These are phyloP conservation scores for Dendrocopos noguchii DNA, from an alignment of 2,113 vertebrate genomes.

Conservation along the genomic window DNA sequence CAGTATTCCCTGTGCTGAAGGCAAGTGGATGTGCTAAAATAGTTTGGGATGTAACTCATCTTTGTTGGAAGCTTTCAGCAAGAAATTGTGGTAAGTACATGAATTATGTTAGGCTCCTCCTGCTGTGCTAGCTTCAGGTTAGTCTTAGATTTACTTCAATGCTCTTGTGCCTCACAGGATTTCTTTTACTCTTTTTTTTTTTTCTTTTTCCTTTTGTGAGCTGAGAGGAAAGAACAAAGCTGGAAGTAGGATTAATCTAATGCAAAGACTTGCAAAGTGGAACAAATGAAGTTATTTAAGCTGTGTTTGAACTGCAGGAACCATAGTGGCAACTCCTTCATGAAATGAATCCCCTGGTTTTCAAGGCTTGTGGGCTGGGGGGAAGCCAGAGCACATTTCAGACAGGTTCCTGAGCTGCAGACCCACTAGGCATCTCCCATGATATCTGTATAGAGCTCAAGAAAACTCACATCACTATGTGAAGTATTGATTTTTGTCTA, in stretches of 20 bases:
- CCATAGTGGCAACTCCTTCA: background rate
- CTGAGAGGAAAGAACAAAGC: background rate
- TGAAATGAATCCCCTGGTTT: background rate
- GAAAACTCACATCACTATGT: background rate
- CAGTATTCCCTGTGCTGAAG: background rate
- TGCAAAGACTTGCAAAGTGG: background rate
- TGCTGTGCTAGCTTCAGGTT: background rate
- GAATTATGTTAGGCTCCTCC: background rate
- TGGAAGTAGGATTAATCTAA: background rate
- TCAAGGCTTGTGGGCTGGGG: background rate
- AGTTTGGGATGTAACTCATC: background rate
- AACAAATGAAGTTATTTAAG: background rate
- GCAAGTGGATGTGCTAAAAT: background rate
- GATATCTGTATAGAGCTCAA: background rate
- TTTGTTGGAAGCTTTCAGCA: background rate
- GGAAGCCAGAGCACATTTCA: rapidly evolving
- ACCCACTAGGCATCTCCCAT: background rate
- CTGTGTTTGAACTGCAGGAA: background rate
- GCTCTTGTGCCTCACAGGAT: background rate
- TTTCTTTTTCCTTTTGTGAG: background rate
- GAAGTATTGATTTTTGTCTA: background rate
- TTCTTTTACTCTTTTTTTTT: background rate
- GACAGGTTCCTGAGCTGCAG: background rate
- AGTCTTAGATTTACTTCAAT: background rate
- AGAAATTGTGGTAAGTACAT: background rate